Evolutionary conservation across 1,140 invertebrate species (phyloP).

Genomic region (Phortica variegata): DNA sequence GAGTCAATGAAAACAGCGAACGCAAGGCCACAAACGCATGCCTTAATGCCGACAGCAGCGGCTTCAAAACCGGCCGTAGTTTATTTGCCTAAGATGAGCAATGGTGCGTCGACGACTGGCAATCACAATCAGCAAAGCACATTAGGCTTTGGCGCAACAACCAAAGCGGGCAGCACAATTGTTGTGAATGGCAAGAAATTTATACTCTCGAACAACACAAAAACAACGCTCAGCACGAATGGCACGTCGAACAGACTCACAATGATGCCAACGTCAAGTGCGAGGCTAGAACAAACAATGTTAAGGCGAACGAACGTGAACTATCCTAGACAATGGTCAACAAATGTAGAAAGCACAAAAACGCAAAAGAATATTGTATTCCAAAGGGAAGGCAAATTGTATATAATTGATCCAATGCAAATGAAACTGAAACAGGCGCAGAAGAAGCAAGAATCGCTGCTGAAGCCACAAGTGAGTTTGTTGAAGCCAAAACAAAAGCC

Average conservation of each 20-base stretch:
- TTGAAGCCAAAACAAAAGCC: slow-evolving; percentile 22
- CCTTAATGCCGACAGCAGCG: neutral
- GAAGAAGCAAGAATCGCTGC: slow-evolving; percentile 42
- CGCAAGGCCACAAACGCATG: too few relatives aligned
- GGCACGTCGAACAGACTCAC: too few relatives aligned
- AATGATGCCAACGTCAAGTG: neutral
- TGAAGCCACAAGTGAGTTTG: slow-evolving; percentile 46
- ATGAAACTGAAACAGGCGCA: slow-evolving; percentile 39
- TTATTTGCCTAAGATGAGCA: slow-evolving; percentile 4
- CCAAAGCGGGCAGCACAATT: too few relatives aligned
- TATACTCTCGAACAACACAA: too few relatives aligned
- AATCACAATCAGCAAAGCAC: slow-evolving; percentile 1
- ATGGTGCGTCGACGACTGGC: neutral
- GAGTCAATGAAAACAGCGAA: slow-evolving; percentile 2
- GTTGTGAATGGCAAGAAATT: too few relatives aligned
- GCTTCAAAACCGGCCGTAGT: neutral
- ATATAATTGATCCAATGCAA: slow-evolving; percentile 47
- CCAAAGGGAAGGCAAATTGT: slow-evolving; percentile 46
- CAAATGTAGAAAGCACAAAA: slow-evolving; percentile 1
- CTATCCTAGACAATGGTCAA: slow-evolving; percentile 19
- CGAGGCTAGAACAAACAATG: neutral
- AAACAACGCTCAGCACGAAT: too few relatives aligned
- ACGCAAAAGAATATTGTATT: slow-evolving; percentile 39
- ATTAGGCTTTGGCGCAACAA: too few relatives aligned
- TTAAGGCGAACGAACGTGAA: neutral